Base-by-base conservation (phyloP, 2,888 invertebrate genomes). In the Oxyteleia sp. region DNA sequence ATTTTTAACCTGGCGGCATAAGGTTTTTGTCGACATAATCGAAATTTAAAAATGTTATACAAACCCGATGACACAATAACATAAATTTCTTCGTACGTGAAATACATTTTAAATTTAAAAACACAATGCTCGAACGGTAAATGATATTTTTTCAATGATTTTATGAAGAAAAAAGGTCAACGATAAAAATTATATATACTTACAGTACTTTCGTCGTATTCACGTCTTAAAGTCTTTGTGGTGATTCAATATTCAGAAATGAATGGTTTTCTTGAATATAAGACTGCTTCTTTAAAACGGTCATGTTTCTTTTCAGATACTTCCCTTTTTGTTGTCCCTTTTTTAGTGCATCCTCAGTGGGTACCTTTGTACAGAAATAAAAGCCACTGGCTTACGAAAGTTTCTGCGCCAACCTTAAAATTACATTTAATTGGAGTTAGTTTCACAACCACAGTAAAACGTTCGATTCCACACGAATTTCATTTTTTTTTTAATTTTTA, bases 191-290 rank as follows among this genome's bases (percentile, higher is more conserved):
- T 63, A 78, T 72, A 82, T 78, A 78, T 38, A 82, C 49, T 82
- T 72, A 72, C 45, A 0, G 29, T 23, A 72, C 49, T 82, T 82
- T 82, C 66, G 51, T 66, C 61, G 76, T 66, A 76, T 66, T 71
- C 76, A 66, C 43, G 15, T 38, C 63, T 57, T 69, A 69, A 74
- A 69, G 79, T 57, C 83, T 79, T 84, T 84, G 79, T 84, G 84
- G 79, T 80, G 80, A 80, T 80, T 84, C 84, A 75, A 80, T 74
- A 84, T 80, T 84, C 76, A 51, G 45, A 64, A 72, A 80, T 78
- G 69, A 66, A 84, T 61, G 84, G 71, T 81, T 81, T 81, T 78
- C 71, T 69, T 81, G 68, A 81, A 84, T 81, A 55, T 26, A 59
- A 76, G 51, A 72, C 81, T 74, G 81, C 68, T 74, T 51, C 75